Evolutionary conservation across 2,888 invertebrate genomes (phyloP), one percentile per base, ranked within the genome.

Genomic region (Candidula unifasciata): DNA sequence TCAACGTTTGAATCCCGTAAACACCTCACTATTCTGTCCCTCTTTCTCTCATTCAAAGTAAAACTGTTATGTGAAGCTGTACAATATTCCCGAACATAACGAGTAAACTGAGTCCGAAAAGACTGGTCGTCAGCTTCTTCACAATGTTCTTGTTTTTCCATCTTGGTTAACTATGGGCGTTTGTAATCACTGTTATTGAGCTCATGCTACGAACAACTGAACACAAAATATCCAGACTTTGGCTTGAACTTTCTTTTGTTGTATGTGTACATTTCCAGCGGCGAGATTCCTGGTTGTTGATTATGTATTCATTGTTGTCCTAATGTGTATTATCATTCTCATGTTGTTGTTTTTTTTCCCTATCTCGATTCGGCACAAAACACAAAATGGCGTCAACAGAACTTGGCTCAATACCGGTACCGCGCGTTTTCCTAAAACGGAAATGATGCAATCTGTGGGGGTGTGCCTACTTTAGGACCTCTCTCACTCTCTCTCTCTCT

Each of bases 1-100:
- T 87, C 87, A 57, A 54, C 66, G 64, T 86, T 86, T n/a, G 84
- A 52, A 69, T 87, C 73, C 73, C 83, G 86, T 80, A 87, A 84
- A 82, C 86, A 87, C 54, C 80, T 85, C 64, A 87, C 76, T 37
- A 87, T 77, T n/a, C 87, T 66, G 3, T 84, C 82, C 52, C 85
- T 79, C 71, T 87, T 87, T 57, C 69, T 80, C 13, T 37, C 27
- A 54, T 82, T 82, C 37, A 87, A 66, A 8, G 87, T 87, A 44
- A 77, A 87, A 60, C 86, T 87, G 74, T 87, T 87, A n/a, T 82
- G 84, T 18, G 84, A 80, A 64, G 82, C 69, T 37, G 60, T 83
- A 44, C 84, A 82, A 52, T 87, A 86, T 18, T 86, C 84, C 44
- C 71, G 83, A 0, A 85, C 84, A 68, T 74, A 86, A 37, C 76